Base-by-base conservation (phyloP, 2,888 invertebrate genomes). In the Drosophila sordidapex region DNA sequence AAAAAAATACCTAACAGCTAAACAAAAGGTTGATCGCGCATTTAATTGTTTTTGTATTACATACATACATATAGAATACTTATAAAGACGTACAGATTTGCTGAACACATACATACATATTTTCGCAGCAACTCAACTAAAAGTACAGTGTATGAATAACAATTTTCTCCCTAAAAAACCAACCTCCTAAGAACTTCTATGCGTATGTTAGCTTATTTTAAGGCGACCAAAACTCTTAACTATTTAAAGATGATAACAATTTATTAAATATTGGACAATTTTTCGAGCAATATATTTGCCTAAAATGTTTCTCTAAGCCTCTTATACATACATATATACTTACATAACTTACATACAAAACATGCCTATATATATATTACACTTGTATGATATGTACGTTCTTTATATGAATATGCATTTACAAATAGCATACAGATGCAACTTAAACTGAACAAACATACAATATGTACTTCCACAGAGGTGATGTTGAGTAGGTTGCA, bases 251-350 rank as follows among this genome's bases (percentile, higher is more conserved):
- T 61, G 62, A 68, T 65, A 72, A 80, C 63, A 76, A 69, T 80
- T 68, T 70, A 66, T 69, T 70, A 70, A 80, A 49, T 83, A 87
- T 76, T 76, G 74, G 76, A 79, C 63, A 70, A 60, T 72, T 82
- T 89, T 86, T 86, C 81, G 85, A 86, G 88, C 88, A 86, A 89
- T 82, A 89, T 87, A 85, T 89, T 86, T 87, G 90, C 85, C 81
- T 87, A 81, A 70, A 88, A 67, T 71, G 83, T 87, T 81, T 87
- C 76, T 67, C 75, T 76, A 87, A 70, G 78, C 89, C 89, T 87
- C 89, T 87, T 84, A 75, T 69, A 76, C 48, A 65, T 73, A 68
- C 48, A 65, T 73, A 68, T 36, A 64, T 71, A 71, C 66, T 43
- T 29, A 38, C 38, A 66, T 58, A 46, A 71, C 70, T 40, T 29